Percentiles rank a stretch among this genome's conserved stretches.
These are phyloP conservation scores for Limnodromus scolopaceus DNA, from an alignment of 2,797 vertebrate genomes.

Conservation along the genomic window DNA sequence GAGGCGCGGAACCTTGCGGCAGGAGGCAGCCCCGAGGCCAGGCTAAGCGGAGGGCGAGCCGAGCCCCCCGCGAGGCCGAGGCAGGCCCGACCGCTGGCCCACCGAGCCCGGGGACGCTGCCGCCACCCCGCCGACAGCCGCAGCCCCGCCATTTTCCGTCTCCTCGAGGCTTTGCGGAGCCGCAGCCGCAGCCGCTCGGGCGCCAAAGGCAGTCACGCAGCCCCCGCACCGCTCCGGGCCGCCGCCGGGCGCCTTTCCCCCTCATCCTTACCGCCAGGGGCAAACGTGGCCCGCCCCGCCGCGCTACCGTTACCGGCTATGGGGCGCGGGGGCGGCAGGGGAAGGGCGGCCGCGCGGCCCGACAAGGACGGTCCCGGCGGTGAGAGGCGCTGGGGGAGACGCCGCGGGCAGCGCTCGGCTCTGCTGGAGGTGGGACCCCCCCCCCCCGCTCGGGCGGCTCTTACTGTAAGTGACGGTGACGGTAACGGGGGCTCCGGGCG, in stretches of 20 bases:
- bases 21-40: neutral
- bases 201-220: neutral
- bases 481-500: neutral
- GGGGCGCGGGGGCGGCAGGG: neutral
- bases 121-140: neutral
- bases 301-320: neutral
- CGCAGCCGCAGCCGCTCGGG: neutral
- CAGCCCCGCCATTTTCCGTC: neutral
- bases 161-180: neutral
- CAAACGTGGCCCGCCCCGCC: neutral
- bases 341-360: neutral
- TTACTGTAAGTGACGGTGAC: conserved; percentile 66
- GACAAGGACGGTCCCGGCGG: neutral
- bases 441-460: neutral
- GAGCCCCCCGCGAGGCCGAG: neutral
- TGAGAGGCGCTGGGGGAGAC: too few species aligned
- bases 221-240: too few species aligned
- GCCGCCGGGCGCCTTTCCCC: neutral
- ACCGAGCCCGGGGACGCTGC: neutral
- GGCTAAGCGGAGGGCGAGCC: neutral
- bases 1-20: rapidly evolving
- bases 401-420: neutral
- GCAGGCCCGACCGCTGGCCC: neutral
- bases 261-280: neutral
- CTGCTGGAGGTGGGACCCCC: rapidly evolving